A percentile compares a stretch with the other conserved stretches of the same genome.
phyloP scores from a whole-genome alignment of 2,888 invertebrate genomes.

The Drosophila phalerata region DNA sequence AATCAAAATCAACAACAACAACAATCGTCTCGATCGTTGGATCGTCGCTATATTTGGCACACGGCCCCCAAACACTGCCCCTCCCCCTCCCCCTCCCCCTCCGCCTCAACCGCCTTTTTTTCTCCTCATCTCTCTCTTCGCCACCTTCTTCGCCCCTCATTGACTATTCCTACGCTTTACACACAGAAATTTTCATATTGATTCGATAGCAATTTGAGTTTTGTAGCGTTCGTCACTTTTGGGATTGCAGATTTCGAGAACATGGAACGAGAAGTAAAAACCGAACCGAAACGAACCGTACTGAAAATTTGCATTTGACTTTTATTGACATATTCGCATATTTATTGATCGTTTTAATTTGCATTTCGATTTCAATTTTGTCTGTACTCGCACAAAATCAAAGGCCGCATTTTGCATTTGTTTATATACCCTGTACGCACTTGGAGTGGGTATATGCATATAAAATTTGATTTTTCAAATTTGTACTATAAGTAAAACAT shows the following conservation, averaged over 20 bases:
- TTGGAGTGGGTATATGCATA: background rate
- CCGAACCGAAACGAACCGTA: conserved; percentile 17
- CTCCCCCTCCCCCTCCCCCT: background rate
- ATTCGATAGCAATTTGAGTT: conserved; percentile 47
- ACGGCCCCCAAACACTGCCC: conserved; percentile 15
- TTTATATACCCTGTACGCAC: conserved; percentile 18
- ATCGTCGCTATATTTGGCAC: conserved; percentile 61
- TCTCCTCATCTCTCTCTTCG: background rate
- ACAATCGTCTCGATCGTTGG: conserved; percentile 44
- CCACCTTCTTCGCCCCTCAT: too few relatives aligned
- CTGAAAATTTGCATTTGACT: conserved; percentile 77
- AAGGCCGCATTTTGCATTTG: conserved; percentile 57
- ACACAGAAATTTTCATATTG: conserved; percentile 51
- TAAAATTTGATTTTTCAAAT: background rate
- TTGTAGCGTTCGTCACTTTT: conserved; percentile 47
- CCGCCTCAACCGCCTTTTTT: too few relatives aligned
- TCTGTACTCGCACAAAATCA: conserved; percentile 16
- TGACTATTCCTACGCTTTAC: background rate
- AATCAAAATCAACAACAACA: conserved; percentile 37
- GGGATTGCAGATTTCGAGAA: conserved; percentile 46
- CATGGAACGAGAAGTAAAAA: background rate
- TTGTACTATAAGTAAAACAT: background rate
- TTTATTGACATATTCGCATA: conserved; percentile 81
- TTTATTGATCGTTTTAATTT: conserved; percentile 80
- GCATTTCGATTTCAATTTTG: conserved; percentile 70